Percentiles rank a stretch among this genome's conserved stretches.
phyloP scores from a whole-genome alignment of 2,888 invertebrate genomes.

The Catonia carolina region DNA sequence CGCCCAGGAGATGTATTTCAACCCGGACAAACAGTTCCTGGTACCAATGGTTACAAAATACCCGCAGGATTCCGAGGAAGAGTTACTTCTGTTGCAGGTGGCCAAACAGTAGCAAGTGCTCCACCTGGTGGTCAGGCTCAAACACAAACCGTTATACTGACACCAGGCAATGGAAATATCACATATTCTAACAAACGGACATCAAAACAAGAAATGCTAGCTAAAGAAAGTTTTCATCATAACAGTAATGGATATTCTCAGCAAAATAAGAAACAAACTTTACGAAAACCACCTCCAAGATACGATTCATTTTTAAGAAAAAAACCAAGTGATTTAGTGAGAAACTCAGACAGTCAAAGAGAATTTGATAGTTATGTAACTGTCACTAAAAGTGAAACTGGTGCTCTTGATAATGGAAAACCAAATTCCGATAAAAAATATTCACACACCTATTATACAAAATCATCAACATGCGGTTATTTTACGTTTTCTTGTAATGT shows the following conservation, averaged over 20 bases:
- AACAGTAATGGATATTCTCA: slow-evolving; percentile 9
- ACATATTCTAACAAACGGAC: slow-evolving; percentile 32
- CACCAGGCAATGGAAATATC: slow-evolving; percentile 47
- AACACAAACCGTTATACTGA: slow-evolving; percentile 53
- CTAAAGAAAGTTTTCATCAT: slow-evolving; percentile 25
- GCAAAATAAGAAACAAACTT: slow-evolving; percentile 1
- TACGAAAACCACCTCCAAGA: neutral
- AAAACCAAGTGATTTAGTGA: slow-evolving; percentile 15
- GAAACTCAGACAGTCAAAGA: slow-evolving; percentile 11
- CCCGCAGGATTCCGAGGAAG: slow-evolving; percentile 62
- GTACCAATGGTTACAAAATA: slow-evolving; percentile 59
- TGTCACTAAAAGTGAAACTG: slow-evolving; percentile 72
- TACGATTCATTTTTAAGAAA: slow-evolving; percentile 11
- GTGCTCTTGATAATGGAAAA: slow-evolving; percentile 56
- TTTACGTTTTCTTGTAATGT: slow-evolving; percentile 80
- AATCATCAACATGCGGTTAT: slow-evolving; percentile 80
- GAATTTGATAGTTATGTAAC: slow-evolving; percentile 63
- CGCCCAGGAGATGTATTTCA: slow-evolving; percentile 54
- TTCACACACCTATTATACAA: slow-evolving; percentile 74
- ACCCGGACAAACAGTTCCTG: slow-evolving; percentile 59
- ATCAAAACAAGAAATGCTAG: slow-evolving; percentile 23
- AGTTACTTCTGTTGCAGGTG: slow-evolving; percentile 56
- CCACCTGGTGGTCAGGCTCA: slow-evolving; percentile 55
- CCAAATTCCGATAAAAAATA: slow-evolving; percentile 61
- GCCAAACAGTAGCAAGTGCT: slow-evolving; percentile 50